These are phyloP conservation scores for Bombyx mori DNA, from an alignment of 1,140 invertebrate species.

Conservation along the genomic window DNA sequence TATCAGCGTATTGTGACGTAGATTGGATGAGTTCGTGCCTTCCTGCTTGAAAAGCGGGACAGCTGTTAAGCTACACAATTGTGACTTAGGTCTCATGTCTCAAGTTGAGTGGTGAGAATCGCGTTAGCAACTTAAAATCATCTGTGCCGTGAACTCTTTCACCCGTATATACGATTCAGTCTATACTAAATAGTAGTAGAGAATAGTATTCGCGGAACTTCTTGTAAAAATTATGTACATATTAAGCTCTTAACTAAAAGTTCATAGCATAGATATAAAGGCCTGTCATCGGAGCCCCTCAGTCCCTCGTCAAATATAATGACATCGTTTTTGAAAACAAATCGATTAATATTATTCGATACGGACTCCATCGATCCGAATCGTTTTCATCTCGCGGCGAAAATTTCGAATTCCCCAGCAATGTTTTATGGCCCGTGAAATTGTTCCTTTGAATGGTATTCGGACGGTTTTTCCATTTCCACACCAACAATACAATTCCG, in stretches of 20 bases:
- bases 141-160: no score
- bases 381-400: constrained; percentile 39
- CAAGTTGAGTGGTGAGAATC: no score
- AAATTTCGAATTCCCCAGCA: constrained; percentile 37
- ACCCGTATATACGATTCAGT: background rate
- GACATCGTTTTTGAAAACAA: constrained; percentile 50
- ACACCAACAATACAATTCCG: constrained; percentile 53
- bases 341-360: constrained; percentile 63
- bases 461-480: constrained; percentile 61
- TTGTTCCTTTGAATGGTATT: constrained; percentile 50
- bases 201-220: background rate
- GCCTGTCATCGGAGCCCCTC: constrained; percentile 31
- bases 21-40: no score
- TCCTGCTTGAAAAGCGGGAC: no score
- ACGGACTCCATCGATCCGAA: constrained; percentile 43
- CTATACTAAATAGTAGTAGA: background rate
- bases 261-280: constrained; percentile 18
- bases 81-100: no score
- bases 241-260: constrained; percentile 2
- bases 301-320: constrained; percentile 39
- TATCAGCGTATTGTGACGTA: no score
- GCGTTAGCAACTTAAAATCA: no score
- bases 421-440: constrained; percentile 65
- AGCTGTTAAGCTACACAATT: no score
- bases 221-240: no score